Evolutionary conservation across 2,113 vertebrate genomes (phyloP), one percentile per base, ranked within the genome.

Genomic region (Motacilla alba): DNA sequence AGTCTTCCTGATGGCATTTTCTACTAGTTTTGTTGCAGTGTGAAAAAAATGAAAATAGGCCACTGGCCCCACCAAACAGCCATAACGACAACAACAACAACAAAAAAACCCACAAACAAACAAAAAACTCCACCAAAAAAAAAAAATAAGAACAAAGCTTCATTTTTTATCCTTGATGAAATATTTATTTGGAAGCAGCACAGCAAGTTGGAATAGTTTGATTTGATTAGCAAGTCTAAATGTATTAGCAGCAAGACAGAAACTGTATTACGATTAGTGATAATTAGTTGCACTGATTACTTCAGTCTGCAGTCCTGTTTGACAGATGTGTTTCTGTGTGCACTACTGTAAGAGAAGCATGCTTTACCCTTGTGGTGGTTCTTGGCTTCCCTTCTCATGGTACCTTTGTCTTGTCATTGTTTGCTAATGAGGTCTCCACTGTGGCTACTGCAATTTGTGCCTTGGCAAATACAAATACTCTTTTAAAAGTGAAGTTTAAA

Each of bases 171-270:
- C 90, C 92, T 81, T 93, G 93, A 94, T 96, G 87, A 96, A 97
- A 95, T 94, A 92, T 97, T 94, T 97, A 95, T 96, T 95, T 84
- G 96, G 81, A 97, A 96, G 97, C 78, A 66, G 89, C 84, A 27
- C 2, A 41, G 94, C 93, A 94, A 97, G 97, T 94, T 97, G 95
- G 96, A 96, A 93, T 87, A 93, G 95, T 95, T 93, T 98, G 97
- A 97, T 98, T 97, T 97, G 97, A 98, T 98, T 98, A 98, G 97
- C 98, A 98, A 98, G 97, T 98, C 98, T 98, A 97, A 97, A 97
- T 97, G 97, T 97, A 97, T 98, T 97, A 98, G 95, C 94, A 90
- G 97, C 94, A 96, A 97, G 97, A 97, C 90, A 98, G 97, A 98
- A 97, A 97, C 56, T 96, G 68, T 97, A 95, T 97, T 97, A 96